Base-by-base conservation (phyloP, 1,140 invertebrate species). In the Papilio polytes region DNA sequence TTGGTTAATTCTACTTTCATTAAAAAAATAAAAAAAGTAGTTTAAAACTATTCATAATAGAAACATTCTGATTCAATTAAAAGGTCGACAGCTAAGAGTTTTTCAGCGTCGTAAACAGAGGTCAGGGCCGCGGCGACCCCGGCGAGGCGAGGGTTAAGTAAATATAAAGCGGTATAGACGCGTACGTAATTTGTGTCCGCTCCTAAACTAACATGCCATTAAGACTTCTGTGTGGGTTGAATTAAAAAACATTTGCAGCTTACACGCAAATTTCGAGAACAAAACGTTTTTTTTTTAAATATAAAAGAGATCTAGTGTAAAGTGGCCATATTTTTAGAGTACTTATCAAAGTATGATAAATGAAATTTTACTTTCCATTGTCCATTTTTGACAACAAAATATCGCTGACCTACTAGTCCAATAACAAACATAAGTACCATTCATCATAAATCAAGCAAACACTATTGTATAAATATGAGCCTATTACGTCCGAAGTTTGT, bases 161-260 rank as follows among this genome's bases (percentile, higher is more conserved):
- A 70, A 70, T 70, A 70, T 70, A 70, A 26, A 31, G 63, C 63
- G 12, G 63, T 31, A 70, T 63, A 59, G 56, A 63, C 26, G 26
- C 13, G 22, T 13, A 7, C 31, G 26, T 70, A 70, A 70, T 70
- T 70, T 70, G 63, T 70, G 63, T 8, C 63, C 12, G 63, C 26
- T 56, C 63, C 63, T 70, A 70, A 70, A 70, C 63, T 70, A 70
- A 70, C 26, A 70, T 70, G 26, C 22, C 63, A 70, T 70, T 70
- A 70, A 70, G 63, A 70, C 63, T 70, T 70, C 22, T 70, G 63
- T 31, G 26, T 31, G 63, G 63, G 12, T 70, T 70, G 63, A 70
- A 70, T 31, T 70, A 31, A 70, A n/a, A 31, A 70, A 70, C 63
- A 70, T 36, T 70, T 18, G 26, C 63, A 70, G 13, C 22, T 31